Evolutionary conservation across 2,113 vertebrate species (phyloP).

Genomic region (Stercorarius parasiticus): DNA sequence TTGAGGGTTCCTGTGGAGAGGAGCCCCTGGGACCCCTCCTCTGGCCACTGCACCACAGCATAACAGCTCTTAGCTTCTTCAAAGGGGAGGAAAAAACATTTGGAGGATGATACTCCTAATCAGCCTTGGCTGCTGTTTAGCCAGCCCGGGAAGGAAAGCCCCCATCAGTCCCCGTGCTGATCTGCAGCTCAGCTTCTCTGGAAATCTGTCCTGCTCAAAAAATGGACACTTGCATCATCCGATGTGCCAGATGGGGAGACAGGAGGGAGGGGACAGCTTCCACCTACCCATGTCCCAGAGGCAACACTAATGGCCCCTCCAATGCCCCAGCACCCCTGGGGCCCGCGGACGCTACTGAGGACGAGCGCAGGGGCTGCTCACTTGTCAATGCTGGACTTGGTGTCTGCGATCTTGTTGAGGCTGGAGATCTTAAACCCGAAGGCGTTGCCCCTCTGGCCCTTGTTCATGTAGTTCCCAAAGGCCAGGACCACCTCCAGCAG

Average conservation of each 20-base stretch:
- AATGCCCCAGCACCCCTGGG: neutral
- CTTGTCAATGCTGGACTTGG: constrained; percentile 99
- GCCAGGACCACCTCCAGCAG: constrained; percentile 96
- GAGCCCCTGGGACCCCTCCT: neutral
- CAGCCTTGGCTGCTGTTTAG: neutral
- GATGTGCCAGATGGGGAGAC: neutral
- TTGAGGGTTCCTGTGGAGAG: neutral
- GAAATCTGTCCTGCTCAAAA: neutral
- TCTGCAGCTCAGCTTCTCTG: neutral
- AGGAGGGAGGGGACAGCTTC: neutral
- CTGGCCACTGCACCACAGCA: neutral
- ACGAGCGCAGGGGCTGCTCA: constrained; percentile 67
- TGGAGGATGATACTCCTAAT: neutral
- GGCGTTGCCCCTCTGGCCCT: constrained; percentile 96
- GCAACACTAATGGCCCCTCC: neutral
- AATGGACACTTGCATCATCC: neutral
- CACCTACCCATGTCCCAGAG: neutral
- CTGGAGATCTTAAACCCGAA: constrained; percentile 97
- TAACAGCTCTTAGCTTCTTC: neutral
- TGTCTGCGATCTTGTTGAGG: constrained; percentile 98
- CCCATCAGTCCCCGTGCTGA: neutral
- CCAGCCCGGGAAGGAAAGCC: neutral
- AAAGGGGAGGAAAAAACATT: neutral
- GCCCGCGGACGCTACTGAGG: rapidly evolving
- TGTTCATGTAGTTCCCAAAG: constrained; percentile 99